A percentile compares a stretch with the other conserved stretches of the same genome.
phyloP scores from a whole-genome alignment of 1,140 invertebrate genomes.

The Pectinophora gossypiella region DNA sequence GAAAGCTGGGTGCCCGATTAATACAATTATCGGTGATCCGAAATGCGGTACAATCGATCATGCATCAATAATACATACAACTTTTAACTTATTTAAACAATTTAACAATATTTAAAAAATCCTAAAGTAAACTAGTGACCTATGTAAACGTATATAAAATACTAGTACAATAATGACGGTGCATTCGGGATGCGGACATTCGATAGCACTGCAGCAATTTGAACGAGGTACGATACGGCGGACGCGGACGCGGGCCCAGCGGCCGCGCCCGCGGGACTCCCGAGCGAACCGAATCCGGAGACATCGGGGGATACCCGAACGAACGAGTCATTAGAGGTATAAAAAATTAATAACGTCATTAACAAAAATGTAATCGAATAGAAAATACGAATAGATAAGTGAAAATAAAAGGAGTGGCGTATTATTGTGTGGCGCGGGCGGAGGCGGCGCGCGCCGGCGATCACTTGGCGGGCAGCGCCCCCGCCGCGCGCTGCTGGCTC shows the following conservation, averaged over 20 bases:
- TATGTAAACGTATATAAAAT: conserved; percentile 63
- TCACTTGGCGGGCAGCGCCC: conserved; percentile 25
- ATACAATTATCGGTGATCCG: conserved; percentile 60
- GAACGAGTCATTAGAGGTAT: conserved; percentile 45
- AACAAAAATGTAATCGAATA: conserved; percentile 70
- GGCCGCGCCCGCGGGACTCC: conserved; percentile 7
- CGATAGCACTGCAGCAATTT: conserved; percentile 34
- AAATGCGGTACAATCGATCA: conserved; percentile 62
- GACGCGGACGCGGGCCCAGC: conserved; percentile 14
- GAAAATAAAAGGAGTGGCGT: conserved; percentile 54
- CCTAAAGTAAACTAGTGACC: conserved; percentile 66
- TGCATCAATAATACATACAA: conserved; percentile 68
- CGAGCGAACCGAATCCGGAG: conserved; percentile 24
- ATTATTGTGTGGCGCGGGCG: conserved; percentile 35
- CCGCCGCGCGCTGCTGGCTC: conserved; percentile 63
- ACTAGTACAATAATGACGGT: conserved; percentile 41
- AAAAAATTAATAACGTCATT: conserved; percentile 66
- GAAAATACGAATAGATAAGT: conserved; percentile 65
- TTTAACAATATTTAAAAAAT: conserved; percentile 72
- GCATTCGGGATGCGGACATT: conserved; percentile 37
- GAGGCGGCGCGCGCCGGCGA: conserved; percentile 17
- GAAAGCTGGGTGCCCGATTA: conserved; percentile 63
- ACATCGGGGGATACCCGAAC: conserved; percentile 27
- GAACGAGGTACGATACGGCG: conserved; percentile 10
- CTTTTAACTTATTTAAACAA: conserved; percentile 72